Evolutionary conservation across 2,888 invertebrate species (phyloP).

Genomic region (Sarcophaga variegata): DNA sequence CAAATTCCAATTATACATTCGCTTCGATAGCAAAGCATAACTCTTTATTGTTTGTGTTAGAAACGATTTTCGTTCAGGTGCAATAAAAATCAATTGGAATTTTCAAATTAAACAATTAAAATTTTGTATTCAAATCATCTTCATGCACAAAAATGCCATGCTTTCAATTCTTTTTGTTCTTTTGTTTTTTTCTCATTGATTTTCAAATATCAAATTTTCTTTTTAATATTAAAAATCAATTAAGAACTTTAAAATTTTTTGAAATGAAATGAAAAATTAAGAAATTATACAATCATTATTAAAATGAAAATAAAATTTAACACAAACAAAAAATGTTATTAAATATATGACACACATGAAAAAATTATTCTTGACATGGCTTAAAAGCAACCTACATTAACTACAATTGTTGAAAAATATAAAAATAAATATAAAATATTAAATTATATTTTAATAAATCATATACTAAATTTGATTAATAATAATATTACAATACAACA

Average conservation of each 20-base stretch:
- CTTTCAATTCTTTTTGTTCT: conserved; percentile 65
- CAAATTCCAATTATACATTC: no score
- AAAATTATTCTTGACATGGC: not conserved
- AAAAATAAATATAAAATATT: no score
- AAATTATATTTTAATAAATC: no score
- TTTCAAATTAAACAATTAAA: conserved; percentile 26
- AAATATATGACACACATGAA: not conserved
- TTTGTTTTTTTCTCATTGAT: not conserved
- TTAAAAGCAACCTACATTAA: not conserved
- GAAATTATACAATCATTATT: conserved; percentile 2
- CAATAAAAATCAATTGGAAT: conserved; percentile 31
- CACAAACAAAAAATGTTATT: conserved; percentile 1
- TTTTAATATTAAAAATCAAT: conserved; percentile 18
- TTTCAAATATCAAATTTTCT: not conserved
- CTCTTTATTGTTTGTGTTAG: not conserved
- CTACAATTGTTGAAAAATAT: not conserved
- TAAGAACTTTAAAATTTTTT: not conserved
- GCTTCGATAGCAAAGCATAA: no score
- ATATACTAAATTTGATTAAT: not conserved
- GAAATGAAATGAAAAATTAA: conserved; percentile 22
- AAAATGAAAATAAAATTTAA: not conserved
- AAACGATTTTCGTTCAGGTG: conserved; percentile 2
- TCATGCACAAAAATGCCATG: conserved; percentile 81
- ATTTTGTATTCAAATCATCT: conserved; percentile 52
- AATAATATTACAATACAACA: not conserved